Base-by-base conservation (phyloP, 2,113 vertebrate species). In the Bombycilla garrulus region DNA sequence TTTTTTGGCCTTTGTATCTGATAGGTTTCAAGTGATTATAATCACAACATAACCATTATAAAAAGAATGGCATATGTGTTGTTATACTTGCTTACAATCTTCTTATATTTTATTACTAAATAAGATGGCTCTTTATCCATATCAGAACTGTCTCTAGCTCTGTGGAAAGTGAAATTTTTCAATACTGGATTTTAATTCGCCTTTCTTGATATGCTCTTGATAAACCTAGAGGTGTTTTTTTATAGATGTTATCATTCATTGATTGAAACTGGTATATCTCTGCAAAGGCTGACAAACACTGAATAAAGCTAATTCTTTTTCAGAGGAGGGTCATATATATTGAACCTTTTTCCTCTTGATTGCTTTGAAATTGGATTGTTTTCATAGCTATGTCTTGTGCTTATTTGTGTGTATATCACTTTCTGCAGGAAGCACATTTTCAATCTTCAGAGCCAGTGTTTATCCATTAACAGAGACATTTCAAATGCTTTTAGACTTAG, bases 381-480 rank as follows among this genome's bases (percentile, higher is more conserved):
- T 92, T 95, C 81, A 80, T 70, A 77, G 60, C 21, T 92, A 53
- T 42, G 66, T 53, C 33, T 86, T 94, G 60, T 48, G 36, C 26
- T 92, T 88, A 62, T 81, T 93, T 90, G 10, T 86, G 58, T 35
- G n/a, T 80, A 57, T 54, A 61, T 88, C n/a, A 53, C 20, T 82
- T 96, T 83, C 67, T 2, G 3, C 38, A 81, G 47, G 45, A 93
- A 92, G 38, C 26, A 74, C 56, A 64, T 76, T 88, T 93, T 66
- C 67, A 93, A 28, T 90, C 71, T 88, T 33, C 60, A 81, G 47
- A 58, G 11, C 4, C 7, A 50, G 18, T 90, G 64, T 73, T 95
- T 83, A 78, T 86, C 35, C 60, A 71, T 88, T 92, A 93, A 81
- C 51, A 73, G 42, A 93, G 50, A 78, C 38, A 51, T 88, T 94